Evolutionary conservation across 1,140 invertebrate genomes (phyloP), one percentile per base, ranked within the genome.

Genomic region (Maconellicoccus hirsutus): DNA sequence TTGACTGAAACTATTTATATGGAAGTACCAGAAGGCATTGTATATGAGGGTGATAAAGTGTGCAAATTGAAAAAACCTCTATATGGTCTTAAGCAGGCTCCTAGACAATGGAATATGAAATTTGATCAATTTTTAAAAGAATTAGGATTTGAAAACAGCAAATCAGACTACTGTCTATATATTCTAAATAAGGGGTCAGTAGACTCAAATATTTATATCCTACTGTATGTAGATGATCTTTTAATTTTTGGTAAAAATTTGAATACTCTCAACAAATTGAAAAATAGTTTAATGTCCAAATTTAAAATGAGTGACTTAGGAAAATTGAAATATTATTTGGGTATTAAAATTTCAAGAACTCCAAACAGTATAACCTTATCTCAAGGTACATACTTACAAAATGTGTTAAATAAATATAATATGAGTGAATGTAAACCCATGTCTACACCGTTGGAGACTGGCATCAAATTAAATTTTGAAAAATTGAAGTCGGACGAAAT

Each of bases 121-220:
- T 66, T 73, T 8, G n/a, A 70, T 66, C 8, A 29, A 10, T 73
- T 71, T 63, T 59, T 75, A 79, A 39, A 74, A 79, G 19, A 79
- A 33, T 14, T 52, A 59, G 39, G 59, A 21, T 33, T 71, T 16
- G 7, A 72, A 25, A 25, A 52, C 22, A 39, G 61, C 70, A 22
- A 63, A 21, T 39, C 73, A 21, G 33, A 72, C 71, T 26, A 69
- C 27, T 69, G 70, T 63, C 14, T 72, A 6, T 72, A 71, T 27
- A 59, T 39, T 1, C 39, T 52, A 61, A 39, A n/a, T 33, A 29
- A 59, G 61, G 21, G 16, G 6, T 8, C 6, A 8, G n/a, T 52
- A 33, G 25, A 59, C 1, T 27, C 10, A 7, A 10, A 25, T 10
- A 14, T 23, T n/a, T 61, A 61, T 25, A 22, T 72, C 52, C 29